Evolutionary conservation across 2,113 vertebrate species (phyloP), one percentile per base, ranked within the genome.

Genomic region (Leptosomus discolor): DNA sequence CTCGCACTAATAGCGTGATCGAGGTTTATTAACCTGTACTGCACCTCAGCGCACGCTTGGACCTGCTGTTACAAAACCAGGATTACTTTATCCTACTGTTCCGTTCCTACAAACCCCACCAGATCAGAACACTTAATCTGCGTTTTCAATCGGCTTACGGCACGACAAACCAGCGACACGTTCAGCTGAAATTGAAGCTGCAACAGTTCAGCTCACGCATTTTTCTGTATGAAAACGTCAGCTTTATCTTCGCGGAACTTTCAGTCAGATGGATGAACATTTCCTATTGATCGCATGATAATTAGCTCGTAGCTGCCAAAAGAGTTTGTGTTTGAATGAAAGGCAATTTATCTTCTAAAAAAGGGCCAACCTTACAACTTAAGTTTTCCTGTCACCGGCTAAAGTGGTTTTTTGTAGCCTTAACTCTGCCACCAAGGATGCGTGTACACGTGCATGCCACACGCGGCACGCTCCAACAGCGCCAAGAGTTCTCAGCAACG

Each of bases 61-160:
- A 54, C 37, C 48, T 65, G 83, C 87, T 85, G 73, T 4, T 88
- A 90, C 69, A 63, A 91, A 93, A 87, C 57, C 65, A 56, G 89
- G 76, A 90, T 87, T 94, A 84, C 68, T 75, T 20, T 15, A 73
- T 16, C 77, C 67, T 3, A 7, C 69, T 85, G 84, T 24, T 73
- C 73, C 53, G 12, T 15, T 65, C 85, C 67, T 16, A 46, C 63
- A 24, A 26, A 81, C 63, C 3, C 71, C 3, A 75, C 5, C 67
- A 63, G 88, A 76, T 86, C 91, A 79, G 87, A 36, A 91, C 84
- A 60, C 74, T 85, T 95, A 91, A 92, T 87, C 96, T 82, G 71
- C 8, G 3, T 64, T 41, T 30, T 61, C 92, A 89, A 92, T 71
- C 37, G 0, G 80, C 71, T 21, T 85, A 85, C 11, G 67, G 88